Evolutionary conservation across 2,888 invertebrate genomes (phyloP).

Genomic region (Lottia gigantea): DNA sequence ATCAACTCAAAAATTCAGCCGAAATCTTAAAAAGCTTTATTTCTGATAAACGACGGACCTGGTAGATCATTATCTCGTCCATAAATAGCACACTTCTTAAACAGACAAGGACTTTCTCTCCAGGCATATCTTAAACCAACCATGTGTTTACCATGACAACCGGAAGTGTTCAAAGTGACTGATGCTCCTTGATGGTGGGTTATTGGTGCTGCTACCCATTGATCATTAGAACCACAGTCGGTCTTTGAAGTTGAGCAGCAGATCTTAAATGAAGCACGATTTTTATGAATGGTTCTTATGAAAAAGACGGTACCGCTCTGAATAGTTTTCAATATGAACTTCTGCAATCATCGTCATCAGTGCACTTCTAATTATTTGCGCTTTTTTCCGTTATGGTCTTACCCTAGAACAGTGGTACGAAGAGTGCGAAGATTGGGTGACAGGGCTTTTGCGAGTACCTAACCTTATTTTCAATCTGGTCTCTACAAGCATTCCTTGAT

Average conservation of each 20-base stretch:
- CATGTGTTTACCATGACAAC: slow-evolving; percentile 16
- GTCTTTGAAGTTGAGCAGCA: slow-evolving; percentile 29
- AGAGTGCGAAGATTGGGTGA: too few species aligned
- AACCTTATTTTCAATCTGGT: too few species aligned
- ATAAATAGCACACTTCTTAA: slow-evolving; percentile 31
- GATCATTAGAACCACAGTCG: not conserved
- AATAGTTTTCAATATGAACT: too few species aligned
- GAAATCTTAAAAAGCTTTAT: not conserved
- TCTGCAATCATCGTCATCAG: too few species aligned
- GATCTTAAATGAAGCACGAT: slow-evolving; percentile 24
- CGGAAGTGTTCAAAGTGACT: slow-evolving; percentile 18
- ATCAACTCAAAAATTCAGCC: too few species aligned
- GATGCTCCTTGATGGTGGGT: slow-evolving; percentile 13
- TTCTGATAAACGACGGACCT: slow-evolving; percentile 22
- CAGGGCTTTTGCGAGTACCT: too few species aligned
- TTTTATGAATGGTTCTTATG: too few species aligned
- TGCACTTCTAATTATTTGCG: too few species aligned
- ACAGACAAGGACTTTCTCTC: slow-evolving; percentile 34
- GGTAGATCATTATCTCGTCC: slow-evolving; percentile 33
- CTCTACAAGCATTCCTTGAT: too few species aligned
- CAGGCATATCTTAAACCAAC: slow-evolving; percentile 35
- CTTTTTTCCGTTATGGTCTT: too few species aligned
- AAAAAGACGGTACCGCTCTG: too few species aligned
- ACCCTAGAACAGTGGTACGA: too few species aligned
- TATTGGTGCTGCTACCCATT: slow-evolving; percentile 24